Base-by-base conservation (phyloP, 2,797 vertebrate species). In the Apodemus agrarius region DNA sequence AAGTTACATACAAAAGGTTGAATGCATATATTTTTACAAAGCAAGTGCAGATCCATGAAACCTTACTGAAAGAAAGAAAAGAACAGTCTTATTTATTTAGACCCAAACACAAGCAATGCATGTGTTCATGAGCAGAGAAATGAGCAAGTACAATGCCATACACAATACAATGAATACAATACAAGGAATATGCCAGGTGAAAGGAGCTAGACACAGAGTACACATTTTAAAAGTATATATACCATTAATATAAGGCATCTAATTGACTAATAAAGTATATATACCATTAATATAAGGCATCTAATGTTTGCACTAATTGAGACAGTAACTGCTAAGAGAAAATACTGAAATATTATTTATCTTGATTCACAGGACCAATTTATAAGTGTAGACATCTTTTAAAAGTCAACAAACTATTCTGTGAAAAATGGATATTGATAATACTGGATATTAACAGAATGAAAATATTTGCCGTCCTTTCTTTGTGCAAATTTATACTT, bases 401-500 rank as follows among this genome's bases (percentile, higher is more conserved):
- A 21, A 52, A 94, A 65, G 7, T 94, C 69, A 78, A 2, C 75
- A 22, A 91, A 21, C 43, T 76, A 0, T 22, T 92, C 34, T 17
- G 3, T 91, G 8, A 52, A 88, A 88, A 91, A 40, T 72, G 24
- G 9, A 54, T 52, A 72, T 19, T 74, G 19, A 61, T 72, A 79
- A 49, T 49, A 52, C 13, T 52, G 52, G 52, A 52, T 54, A 57
- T 14, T 86, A 61, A 49, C 10, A 72, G 22, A 78, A 19, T 49
- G 67, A 95, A 96, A 79, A 26, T 67, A 9, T 46, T 17, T 17
- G 82, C 21, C 13, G 59, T 88, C 24, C 1, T 79, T 61, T 94
- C 4, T 79, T 90, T 81, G 24, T 37, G 75, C 21, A 43, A 76
- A 90, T 88, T 88, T 90, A 43, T 80, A 90, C 85, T 88, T 92